Conservation (phyloP, 2,888 invertebrate species). For the Tillus elongatus region DNA sequence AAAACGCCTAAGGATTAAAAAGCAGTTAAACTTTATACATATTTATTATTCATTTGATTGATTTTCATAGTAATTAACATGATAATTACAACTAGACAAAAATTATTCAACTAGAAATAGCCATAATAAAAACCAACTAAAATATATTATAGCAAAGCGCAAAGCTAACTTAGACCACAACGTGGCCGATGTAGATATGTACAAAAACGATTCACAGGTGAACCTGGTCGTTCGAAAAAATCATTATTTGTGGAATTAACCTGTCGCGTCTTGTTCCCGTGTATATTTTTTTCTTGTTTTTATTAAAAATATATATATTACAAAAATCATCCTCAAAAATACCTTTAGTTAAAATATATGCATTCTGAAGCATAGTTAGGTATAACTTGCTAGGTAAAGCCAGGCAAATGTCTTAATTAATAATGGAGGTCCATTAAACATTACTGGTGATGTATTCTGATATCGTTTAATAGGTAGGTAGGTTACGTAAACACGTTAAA, state of each 20-base stretch:
- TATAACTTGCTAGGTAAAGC: too few species aligned
- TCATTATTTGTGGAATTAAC: slow-evolving; percentile 29
- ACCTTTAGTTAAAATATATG: slow-evolving; percentile 31
- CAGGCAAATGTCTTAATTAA: too few species aligned
- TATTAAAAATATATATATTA: slow-evolving; percentile 21
- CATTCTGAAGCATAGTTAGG: slow-evolving; percentile 31
- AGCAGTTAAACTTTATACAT: too few species aligned
- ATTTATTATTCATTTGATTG: neutral
- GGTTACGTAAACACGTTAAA: too few species aligned
- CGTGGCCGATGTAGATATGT: slow-evolving; percentile 39
- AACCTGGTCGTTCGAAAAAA: slow-evolving; percentile 39
- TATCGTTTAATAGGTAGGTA: too few species aligned
- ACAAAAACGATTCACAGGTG: slow-evolving; percentile 39
- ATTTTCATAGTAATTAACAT: neutral
- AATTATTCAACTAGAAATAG: slow-evolving; percentile 23
- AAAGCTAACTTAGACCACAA: slow-evolving; percentile 26
- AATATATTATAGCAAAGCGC: slow-evolving; percentile 25
- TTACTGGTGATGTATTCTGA: too few species aligned
- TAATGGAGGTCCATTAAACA: too few species aligned
- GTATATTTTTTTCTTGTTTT: too few species aligned
- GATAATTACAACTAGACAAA: slow-evolving; percentile 24
- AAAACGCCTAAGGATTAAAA: too few species aligned
- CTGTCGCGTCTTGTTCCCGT: slow-evolving; percentile 30
- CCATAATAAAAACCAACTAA: slow-evolving; percentile 21
- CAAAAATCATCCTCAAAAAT: too few species aligned